phyloP scores from a whole-genome alignment of 2,113 vertebrate species.

The Archocentrus centrarchus region DNA sequence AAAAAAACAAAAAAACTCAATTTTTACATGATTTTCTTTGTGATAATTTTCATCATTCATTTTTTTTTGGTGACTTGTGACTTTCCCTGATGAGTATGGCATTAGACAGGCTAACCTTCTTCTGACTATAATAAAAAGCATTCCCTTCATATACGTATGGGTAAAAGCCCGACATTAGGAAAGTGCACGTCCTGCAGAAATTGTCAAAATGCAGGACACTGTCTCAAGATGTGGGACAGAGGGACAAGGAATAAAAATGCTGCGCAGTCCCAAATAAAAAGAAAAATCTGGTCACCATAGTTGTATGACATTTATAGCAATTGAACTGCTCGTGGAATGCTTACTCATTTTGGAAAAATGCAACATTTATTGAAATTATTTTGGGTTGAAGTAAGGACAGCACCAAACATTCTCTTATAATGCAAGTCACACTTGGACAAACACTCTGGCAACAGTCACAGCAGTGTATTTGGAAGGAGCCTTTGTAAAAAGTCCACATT shows the following conservation, averaged over 20 bases:
- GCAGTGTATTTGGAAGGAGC: not conserved
- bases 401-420: slow-evolving; percentile 13
- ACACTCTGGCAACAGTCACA: slow-evolving; percentile 22
- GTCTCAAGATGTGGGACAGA: not conserved
- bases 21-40: too few relatives aligned
- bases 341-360: not conserved
- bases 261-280: not conserved
- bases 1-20: not conserved
- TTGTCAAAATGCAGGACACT: not conserved
- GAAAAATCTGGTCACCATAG: not conserved
- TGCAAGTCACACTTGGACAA: slow-evolving; percentile 20
- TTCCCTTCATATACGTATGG: not conserved
- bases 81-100: too few relatives aligned
- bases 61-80: too few relatives aligned
- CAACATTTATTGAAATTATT: not conserved
- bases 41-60: too few relatives aligned
- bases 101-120: not conserved
- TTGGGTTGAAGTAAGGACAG: slow-evolving; percentile 10
- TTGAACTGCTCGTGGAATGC: not conserved
- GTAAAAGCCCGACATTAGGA: not conserved
- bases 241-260: not conserved
- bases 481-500: slow-evolving; percentile 1
- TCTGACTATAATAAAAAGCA: not conserved
- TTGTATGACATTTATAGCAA: not conserved
- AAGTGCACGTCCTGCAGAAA: not conserved